Evolutionary conservation across 2,888 invertebrate genomes (phyloP).

Genomic region (Anaspis maculata): DNA sequence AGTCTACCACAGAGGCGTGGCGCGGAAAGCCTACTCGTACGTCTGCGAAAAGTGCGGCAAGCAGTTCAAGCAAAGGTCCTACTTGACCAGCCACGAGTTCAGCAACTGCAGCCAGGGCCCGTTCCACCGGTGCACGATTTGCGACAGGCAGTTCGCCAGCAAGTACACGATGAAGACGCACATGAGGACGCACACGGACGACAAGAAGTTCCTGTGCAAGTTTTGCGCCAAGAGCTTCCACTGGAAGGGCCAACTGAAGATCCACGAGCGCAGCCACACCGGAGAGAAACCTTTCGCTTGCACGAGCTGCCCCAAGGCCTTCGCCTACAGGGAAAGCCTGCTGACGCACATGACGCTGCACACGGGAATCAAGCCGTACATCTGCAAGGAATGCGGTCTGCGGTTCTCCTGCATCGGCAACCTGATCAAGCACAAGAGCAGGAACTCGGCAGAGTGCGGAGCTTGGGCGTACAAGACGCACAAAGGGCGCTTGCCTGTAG

Average conservation of each 20-base stretch:
- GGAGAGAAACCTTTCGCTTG: conserved; percentile 47
- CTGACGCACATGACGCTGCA: conserved; percentile 44
- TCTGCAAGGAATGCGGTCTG: conserved; percentile 43
- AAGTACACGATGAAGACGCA: conserved; percentile 43
- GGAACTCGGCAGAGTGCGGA: conserved; percentile 43
- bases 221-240: conserved; percentile 36
- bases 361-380: conserved; percentile 42
- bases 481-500: too few species aligned
- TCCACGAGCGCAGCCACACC: conserved; percentile 42
- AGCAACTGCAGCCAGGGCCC: conserved; percentile 39
- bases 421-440: conserved; percentile 42
- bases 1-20: conserved; percentile 25
- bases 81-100: conserved; percentile 41
- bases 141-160: conserved; percentile 40
- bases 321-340: conserved; percentile 43
- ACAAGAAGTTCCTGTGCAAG: conserved; percentile 31
- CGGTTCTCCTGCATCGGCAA: conserved; percentile 46
- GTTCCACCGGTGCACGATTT: conserved; percentile 32
- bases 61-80: conserved; percentile 36
- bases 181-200: conserved; percentile 39
- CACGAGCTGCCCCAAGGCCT: conserved; percentile 35
- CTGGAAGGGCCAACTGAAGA: conserved; percentile 36
- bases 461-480: conserved; percentile 14
- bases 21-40: conserved; percentile 28
- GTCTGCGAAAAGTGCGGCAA: conserved; percentile 34